Evolutionary conservation across 2,888 invertebrate species (phyloP), one percentile per base, ranked within the genome.

Genomic region (Lymantria monacha): DNA sequence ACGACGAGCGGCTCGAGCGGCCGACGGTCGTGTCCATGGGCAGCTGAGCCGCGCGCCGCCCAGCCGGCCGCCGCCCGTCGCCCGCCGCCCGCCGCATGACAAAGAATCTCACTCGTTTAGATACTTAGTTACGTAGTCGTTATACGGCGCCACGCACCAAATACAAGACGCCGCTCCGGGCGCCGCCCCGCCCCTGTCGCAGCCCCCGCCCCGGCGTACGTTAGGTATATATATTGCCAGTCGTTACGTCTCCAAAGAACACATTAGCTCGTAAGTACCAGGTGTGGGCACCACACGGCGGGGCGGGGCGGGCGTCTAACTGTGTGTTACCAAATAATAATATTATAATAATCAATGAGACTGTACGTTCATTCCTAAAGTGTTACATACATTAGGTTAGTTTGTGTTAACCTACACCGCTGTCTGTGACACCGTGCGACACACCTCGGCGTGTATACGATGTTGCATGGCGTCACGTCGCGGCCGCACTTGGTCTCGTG

Each of bases 11-110:
- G 36, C 73, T 84, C 49, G 92, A 92, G 30, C 87, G 92, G 53
- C 87, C 92, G 58, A 89, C 92, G 51, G 92, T 92, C 53, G 92
- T 92, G 31, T 92, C 92, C 55, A 76, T 92, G 72, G 87, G 85
- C 74, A 87, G 88, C 81, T 88, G 85, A 87, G 76, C 66, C 49
- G 81, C 46, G 81, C 46, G 52, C 44, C 47, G 42, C 42, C 33
- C n/a, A 46, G 50, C 46, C 3, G 57, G 31, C 30, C 13, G 42
- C 45, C n/a, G 30, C 42, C 46, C n/a, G 3, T 2, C 38, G 1
- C 38, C 5, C 53, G 53, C 37, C 42, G 30, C 47, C 49, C 48
- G 43, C 30, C 53, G 43, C 54, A 63, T 64, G 60, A 65, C 60
- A 51, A 66, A 77, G 85, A 85, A 85, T 85, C 85, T 85, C 85